Evolutionary conservation across 2,888 invertebrate genomes (phyloP).

Genomic region (Mythimna ferrago): DNA sequence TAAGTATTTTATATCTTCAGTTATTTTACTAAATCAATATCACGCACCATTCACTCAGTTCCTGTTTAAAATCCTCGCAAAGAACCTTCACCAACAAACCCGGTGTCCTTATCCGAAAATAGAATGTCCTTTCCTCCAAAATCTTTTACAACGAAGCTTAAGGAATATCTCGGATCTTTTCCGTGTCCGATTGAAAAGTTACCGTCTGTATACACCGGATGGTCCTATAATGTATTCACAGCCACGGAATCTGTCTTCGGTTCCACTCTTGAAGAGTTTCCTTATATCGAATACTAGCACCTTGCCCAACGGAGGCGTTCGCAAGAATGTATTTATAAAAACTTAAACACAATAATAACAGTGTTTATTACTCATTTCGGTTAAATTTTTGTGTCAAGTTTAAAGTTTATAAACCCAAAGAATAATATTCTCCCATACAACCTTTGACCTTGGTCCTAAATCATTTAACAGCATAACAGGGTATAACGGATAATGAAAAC

Average conservation of each 20-base stretch:
- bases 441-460: too few relatives aligned
- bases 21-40: background rate
- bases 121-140: constrained; percentile 22
- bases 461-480: too few relatives aligned
- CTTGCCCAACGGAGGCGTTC: too few relatives aligned
- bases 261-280: constrained; percentile 13
- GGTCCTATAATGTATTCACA: constrained; percentile 39
- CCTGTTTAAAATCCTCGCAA: background rate
- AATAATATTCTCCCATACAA: too few relatives aligned
- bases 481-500: too few relatives aligned
- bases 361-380: too few relatives aligned
- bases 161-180: constrained; percentile 30
- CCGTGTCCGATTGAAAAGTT: constrained; percentile 34
- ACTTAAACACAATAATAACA: too few relatives aligned
- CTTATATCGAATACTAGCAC: background rate
- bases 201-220: constrained; percentile 13
- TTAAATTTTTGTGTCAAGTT: too few relatives aligned
- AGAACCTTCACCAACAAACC: constrained; percentile 25
- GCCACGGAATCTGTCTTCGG: constrained; percentile 23
- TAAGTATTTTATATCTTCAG: background rate
- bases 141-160: constrained; percentile 17
- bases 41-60: background rate
- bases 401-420: too few relatives aligned
- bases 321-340: too few relatives aligned
- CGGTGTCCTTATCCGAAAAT: constrained; percentile 34